Evolutionary conservation across 2,888 invertebrate genomes (phyloP).

Genomic region (Omphaloscelis lunosa): DNA sequence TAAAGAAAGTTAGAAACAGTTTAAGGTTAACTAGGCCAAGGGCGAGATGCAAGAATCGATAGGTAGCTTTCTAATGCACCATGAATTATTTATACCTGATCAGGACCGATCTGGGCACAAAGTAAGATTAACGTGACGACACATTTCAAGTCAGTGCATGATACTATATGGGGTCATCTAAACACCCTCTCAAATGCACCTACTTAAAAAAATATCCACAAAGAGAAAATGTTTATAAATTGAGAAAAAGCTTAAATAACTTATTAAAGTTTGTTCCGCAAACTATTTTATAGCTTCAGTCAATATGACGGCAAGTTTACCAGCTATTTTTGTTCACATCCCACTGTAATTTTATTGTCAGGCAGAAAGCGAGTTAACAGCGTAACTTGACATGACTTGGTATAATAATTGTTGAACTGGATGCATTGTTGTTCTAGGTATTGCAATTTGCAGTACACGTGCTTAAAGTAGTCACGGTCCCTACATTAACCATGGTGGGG

Average conservation of each 20-base stretch:
- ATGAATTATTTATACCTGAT: slow-evolving; percentile 35
- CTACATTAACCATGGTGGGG: slow-evolving; percentile 3
- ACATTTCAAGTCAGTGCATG: not conserved
- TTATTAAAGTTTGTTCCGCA: not conserved
- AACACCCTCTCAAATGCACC: too few species aligned
- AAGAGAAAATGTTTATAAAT: not conserved
- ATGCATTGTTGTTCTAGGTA: slow-evolving; percentile 14
- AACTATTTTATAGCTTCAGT: not conserved
- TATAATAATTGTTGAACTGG: slow-evolving; percentile 7
- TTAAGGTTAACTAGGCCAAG: slow-evolving; percentile 64
- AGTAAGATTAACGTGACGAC: not conserved
- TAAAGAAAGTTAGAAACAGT: slow-evolving; percentile 42
- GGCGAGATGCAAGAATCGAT: slow-evolving; percentile 66
- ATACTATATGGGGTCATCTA: not conserved
- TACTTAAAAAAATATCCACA: not conserved
- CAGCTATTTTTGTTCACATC: not conserved
- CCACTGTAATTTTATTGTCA: not conserved
- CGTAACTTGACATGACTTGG: slow-evolving; percentile 18
- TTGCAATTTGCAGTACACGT: slow-evolving; percentile 28
- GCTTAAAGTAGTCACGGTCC: slow-evolving; percentile 7
- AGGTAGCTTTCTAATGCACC: slow-evolving; percentile 38
- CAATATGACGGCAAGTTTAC: not conserved
- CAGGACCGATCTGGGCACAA: slow-evolving; percentile 1
- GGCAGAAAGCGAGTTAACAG: not conserved
- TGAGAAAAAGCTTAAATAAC: not conserved